Evolutionary conservation across 2,888 invertebrate species (phyloP), one percentile per base, ranked within the genome.

Genomic region (Branchipolynoe longqiensis): DNA sequence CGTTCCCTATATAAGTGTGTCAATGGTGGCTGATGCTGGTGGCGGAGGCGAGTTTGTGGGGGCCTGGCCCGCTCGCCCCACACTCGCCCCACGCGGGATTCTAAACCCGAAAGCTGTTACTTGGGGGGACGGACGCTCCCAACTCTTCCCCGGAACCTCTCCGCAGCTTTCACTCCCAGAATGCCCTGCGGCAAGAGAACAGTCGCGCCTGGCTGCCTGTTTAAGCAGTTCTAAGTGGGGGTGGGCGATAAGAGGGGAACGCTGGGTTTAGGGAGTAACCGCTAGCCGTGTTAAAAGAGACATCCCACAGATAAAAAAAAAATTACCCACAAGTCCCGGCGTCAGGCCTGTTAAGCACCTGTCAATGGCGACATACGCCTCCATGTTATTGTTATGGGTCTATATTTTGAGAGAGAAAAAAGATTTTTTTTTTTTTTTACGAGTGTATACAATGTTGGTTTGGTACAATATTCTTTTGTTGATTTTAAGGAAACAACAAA

Each of bases 1-100:
- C 38, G 69, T 69, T 69, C 69, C 69, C 33, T 69, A n/a, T n/a
- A n/a, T n/a, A n/a, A n/a, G n/a, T 33, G 69, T 69, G 69, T 69
- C 69, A 69, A 69, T 69, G 69, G 38, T 69, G 69, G 69, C 69
- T 69, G 69, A 69, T 18, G 14, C 36, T 36, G 69, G 69, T 69
- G 22, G 18, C 48, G 18, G 8, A 48, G n/a, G n/a, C 18, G 18
- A 48, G 25, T 69, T 58, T n/a, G 36, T 69, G 38, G 38, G 36
- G 36, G 31, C 28, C n/a, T 3, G 62, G 62, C 12, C 62, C 12
- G 62, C 12, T 28, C 25, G 18, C 62, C 25, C 31, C 14, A 56
- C 56, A 12, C 56, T 22, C 56, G 22, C 56, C 25, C 56, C 56
- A 56, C 25, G 56, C 56, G 25, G 56, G n/a, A 18, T 8, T 18